Conservation (phyloP, 2,797 vertebrate genomes). For the Brachymystax lenok region DNA sequence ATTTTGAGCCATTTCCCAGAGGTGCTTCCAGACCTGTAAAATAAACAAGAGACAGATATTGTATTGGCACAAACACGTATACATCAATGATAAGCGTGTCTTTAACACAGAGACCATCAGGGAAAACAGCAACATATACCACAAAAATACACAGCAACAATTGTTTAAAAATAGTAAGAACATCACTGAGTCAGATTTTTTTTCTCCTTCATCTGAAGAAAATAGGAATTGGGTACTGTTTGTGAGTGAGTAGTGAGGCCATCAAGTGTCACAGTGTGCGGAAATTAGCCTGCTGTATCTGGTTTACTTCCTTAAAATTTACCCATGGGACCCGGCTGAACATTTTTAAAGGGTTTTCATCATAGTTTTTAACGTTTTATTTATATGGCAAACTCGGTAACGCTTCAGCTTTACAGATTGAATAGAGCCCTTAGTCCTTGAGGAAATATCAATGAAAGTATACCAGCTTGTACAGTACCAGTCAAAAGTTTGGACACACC, state of each 20-base stretch:
- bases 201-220: background rate
- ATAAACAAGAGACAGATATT: background rate
- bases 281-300: slow-evolving; percentile 11
- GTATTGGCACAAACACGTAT: background rate
- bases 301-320: slow-evolving; percentile 34
- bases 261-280: background rate
- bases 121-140: background rate
- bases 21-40: slow-evolving; percentile 49
- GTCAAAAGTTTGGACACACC: too few species aligned
- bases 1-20: slow-evolving; percentile 67
- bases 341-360: slow-evolving; percentile 4
- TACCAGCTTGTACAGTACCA: too few species aligned
- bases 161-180: too few species aligned
- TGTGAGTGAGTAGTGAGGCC: background rate
- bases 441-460: background rate
- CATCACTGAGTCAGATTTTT: background rate
- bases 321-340: background rate
- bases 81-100: background rate
- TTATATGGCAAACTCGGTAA: background rate
- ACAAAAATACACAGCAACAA: background rate
- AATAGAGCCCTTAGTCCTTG: background rate
- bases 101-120: background rate
- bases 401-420: too few species aligned
- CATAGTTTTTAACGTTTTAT: background rate
- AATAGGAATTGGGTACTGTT: background rate